Evolutionary conservation across 2,888 invertebrate genomes (phyloP).

Genomic region (Amiota communis): DNA sequence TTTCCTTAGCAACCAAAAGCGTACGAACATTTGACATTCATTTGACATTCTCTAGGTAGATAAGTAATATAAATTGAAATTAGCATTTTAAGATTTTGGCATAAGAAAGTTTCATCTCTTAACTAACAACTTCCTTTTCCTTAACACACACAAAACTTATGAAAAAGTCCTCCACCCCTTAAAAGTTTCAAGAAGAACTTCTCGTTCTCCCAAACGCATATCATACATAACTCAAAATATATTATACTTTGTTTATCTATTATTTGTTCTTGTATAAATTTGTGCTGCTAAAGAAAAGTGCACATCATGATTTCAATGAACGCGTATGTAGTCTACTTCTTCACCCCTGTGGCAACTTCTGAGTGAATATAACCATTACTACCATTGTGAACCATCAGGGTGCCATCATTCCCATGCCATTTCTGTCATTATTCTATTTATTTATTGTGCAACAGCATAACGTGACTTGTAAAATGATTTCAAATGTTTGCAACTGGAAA

Average conservation of each 20-base stretch:
- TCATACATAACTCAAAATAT: not conserved
- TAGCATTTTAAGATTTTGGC: too few relatives aligned
- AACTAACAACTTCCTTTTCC: too few relatives aligned
- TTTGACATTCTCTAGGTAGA: too few relatives aligned
- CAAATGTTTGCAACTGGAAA: conserved; percentile 49
- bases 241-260: not conserved
- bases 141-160: too few relatives aligned
- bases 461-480: conserved; percentile 60
- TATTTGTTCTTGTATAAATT: conserved; percentile 16
- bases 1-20: too few relatives aligned
- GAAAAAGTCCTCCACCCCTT: too few relatives aligned
- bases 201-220: too few relatives aligned
- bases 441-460: conserved; percentile 48
- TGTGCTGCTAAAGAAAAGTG: conserved; percentile 14
- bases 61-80: too few relatives aligned
- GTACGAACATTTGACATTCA: too few relatives aligned
- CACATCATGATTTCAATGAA: conserved; percentile 23
- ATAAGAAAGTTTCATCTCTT: too few relatives aligned
- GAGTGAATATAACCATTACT: not conserved
- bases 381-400: not conserved
- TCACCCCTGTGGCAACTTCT: not conserved
- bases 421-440: conserved; percentile 33
- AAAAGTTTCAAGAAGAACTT: too few relatives aligned
- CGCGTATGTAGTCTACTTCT: not conserved
- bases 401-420: not conserved